Conservation (phyloP, 1,140 invertebrate genomes). For the Bombus turneri region DNA sequence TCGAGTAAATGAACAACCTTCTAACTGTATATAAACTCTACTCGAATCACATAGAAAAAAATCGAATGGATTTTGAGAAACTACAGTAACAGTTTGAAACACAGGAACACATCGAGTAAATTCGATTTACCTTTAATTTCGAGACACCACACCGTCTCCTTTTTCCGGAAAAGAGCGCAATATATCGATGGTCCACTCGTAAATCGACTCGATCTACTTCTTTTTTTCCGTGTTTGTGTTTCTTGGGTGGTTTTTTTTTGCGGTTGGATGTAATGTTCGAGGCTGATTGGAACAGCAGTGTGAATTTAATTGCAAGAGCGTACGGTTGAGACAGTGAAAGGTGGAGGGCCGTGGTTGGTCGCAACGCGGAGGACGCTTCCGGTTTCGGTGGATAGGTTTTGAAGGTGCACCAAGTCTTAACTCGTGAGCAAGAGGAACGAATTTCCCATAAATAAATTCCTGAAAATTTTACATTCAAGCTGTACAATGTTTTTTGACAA, state of each 20-base stretch:
- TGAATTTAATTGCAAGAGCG: slow-evolving; percentile 6
- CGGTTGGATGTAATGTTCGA: not conserved
- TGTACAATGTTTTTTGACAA: not conserved
- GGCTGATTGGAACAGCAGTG: not conserved
- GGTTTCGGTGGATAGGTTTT: not conserved
- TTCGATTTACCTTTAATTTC: not conserved
- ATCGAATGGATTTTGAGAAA: not conserved
- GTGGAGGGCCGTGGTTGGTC: not conserved
- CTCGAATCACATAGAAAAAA: not conserved
- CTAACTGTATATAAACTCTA: too few species aligned
- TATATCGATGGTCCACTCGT: not conserved
- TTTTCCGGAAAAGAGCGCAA: not conserved
- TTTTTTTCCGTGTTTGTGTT: not conserved
- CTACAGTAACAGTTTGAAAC: not conserved
- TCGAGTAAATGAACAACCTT: not conserved
- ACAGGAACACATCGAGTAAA: too few species aligned
- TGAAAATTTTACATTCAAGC: not conserved
- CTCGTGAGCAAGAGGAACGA: not conserved
- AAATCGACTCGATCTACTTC: not conserved
- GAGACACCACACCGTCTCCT: not conserved
- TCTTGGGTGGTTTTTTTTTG: not conserved
- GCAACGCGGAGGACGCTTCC: slow-evolving; percentile 1
- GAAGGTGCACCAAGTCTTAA: not conserved
- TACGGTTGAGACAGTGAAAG: not conserved
- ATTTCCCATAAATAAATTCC: not conserved